phyloP scores from a whole-genome alignment of 2,888 invertebrate genomes.

The Amiota communis region DNA sequence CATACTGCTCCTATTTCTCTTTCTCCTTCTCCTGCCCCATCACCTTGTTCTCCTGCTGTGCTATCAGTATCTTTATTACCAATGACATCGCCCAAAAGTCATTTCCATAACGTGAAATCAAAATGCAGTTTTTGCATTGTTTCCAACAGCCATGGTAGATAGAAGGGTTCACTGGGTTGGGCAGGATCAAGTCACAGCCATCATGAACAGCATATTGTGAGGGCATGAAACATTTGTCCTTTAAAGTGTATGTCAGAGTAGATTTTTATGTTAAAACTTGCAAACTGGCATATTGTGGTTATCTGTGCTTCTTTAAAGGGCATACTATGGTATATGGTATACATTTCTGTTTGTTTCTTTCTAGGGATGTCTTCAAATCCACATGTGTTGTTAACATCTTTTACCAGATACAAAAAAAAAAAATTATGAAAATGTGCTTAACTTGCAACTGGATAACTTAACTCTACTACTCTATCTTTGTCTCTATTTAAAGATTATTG shows the following conservation, averaged over 20 bases:
- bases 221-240: no score
- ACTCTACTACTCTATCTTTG: neutral
- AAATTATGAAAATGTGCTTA: no score
- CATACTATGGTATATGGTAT: no score
- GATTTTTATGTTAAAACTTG: no score
- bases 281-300: no score
- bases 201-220: no score
- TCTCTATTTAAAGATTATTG: neutral
- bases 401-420: no score
- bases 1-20: no score
- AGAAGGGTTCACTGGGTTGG: neutral
- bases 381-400: neutral
- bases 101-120: conserved; percentile 20
- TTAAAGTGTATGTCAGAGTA: no score
- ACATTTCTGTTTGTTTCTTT: no score
- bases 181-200: no score
- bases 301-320: no score
- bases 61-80: neutral
- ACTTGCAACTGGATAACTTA: neutral
- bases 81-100: conserved; percentile 10
- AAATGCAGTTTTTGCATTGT: conserved; percentile 24
- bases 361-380: neutral
- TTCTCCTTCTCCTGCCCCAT: neutral
- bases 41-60: neutral
- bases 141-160: neutral